Percentiles rank a stretch among this genome's conserved stretches.
Conservation (phyloP, 2,113 vertebrate species). For the Motacilla alba region DNA sequence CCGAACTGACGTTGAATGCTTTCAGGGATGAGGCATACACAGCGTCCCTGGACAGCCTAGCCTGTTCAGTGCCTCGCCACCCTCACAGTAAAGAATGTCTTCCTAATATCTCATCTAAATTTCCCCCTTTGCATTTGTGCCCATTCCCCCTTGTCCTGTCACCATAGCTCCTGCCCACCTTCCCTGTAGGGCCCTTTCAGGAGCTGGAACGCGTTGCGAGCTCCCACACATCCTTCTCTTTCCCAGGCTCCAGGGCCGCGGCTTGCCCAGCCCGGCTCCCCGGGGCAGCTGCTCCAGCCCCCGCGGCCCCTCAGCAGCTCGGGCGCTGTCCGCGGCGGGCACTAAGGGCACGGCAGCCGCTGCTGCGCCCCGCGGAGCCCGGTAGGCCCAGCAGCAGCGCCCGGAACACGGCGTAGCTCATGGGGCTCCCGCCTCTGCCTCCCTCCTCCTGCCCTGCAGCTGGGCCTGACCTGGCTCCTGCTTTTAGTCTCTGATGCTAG, state of each 20-base stretch:
- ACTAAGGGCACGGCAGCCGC: not conserved
- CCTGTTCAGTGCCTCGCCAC: not conserved
- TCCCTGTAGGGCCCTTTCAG: not conserved
- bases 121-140: not conserved
- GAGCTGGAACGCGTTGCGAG: too few species aligned
- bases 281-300: accelerated
- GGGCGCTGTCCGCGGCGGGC: accelerated
- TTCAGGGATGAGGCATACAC: not conserved
- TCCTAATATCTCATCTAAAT: too few species aligned
- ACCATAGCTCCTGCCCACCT: too few species aligned
- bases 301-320: not conserved
- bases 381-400: not conserved
- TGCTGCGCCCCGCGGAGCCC: not conserved
- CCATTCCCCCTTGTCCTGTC: not conserved
- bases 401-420: accelerated
- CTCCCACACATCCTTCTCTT: not conserved
- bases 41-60: not conserved
- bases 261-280: accelerated
- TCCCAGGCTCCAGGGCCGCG: too few species aligned
- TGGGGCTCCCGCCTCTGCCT: not conserved
- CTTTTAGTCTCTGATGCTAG: too few species aligned
- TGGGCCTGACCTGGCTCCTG: not conserved
- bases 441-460: not conserved
- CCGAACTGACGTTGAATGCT: not conserved
- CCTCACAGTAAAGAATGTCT: not conserved